Percentiles rank a stretch among this genome's conserved stretches.
Evolutionary conservation across 2,113 vertebrate genomes (phyloP).

Genomic region (Scytalopus superciliaris): DNA sequence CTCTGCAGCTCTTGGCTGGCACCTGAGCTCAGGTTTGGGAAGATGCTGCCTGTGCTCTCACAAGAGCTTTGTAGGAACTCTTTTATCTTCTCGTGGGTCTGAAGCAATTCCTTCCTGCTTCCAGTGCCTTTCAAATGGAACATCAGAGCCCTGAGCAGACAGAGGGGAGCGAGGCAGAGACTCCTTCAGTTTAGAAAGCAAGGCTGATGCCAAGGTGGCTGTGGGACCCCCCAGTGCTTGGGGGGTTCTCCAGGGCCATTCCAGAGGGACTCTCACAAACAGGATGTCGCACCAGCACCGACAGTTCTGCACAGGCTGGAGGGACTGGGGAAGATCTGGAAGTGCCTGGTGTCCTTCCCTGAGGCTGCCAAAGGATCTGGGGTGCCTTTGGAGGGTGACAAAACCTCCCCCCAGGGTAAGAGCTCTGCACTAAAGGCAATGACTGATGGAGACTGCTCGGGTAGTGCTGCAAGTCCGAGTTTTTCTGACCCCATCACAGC

Average conservation of each 20-base stretch:
- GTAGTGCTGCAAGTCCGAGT: not conserved
- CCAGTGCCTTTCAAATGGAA: not conserved
- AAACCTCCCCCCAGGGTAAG: not conserved
- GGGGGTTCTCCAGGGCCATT: not conserved
- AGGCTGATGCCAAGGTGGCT: not conserved
- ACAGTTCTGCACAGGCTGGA: not conserved
- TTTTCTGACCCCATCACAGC: not conserved
- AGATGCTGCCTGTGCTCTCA: not conserved
- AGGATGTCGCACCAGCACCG: not conserved
- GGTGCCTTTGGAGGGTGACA: not conserved
- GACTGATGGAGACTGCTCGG: not conserved
- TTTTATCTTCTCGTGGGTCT: not conserved
- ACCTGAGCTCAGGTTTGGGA: not conserved
- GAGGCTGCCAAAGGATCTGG: not conserved
- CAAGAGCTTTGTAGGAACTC: not conserved
- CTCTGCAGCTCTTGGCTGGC: not conserved
- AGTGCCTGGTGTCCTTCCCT: not conserved
- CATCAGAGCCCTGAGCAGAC: not conserved
- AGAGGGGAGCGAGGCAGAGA: not conserved
- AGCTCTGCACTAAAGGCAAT: not conserved
- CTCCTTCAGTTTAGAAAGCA: not conserved
- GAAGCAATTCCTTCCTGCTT: not conserved
- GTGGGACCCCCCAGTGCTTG: not conserved
- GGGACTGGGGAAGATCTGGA: not conserved
- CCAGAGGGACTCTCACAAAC: not conserved